Evolutionary conservation across 2,888 invertebrate species (phyloP).

Genomic region (Netelia inedita): DNA sequence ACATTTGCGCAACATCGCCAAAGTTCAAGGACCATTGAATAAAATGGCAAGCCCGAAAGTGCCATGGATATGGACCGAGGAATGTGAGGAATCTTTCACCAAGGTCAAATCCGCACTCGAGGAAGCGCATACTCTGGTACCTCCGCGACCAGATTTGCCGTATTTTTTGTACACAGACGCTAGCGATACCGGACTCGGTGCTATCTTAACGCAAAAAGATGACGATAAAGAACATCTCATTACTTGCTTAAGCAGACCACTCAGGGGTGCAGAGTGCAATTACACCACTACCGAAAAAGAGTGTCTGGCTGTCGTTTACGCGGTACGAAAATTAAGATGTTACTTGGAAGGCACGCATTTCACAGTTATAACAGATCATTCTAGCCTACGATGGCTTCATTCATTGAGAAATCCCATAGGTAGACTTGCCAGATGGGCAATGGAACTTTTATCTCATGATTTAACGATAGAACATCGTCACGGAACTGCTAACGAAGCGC

Average conservation of each 20-base stretch:
- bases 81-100: constrained; percentile 36
- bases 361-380: constrained; percentile 74
- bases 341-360: no score
- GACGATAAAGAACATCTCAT: constrained; percentile 48
- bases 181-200: constrained; percentile 53
- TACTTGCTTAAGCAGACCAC: constrained; percentile 57
- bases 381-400: constrained; percentile 69
- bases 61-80: constrained; percentile 33
- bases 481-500: constrained; percentile 9
- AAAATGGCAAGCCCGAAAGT: constrained; percentile 45
- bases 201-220: constrained; percentile 51
- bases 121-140: constrained; percentile 39
- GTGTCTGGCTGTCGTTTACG: no score
- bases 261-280: no score
- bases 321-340: no score
- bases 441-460: constrained; percentile 24
- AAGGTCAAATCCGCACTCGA: constrained; percentile 29
- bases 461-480: constrained; percentile 28
- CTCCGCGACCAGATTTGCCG: constrained; percentile 52
- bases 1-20: no score
- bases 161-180: constrained; percentile 59
- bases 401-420: constrained; percentile 70
- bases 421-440: constrained; percentile 26
- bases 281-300: no score
- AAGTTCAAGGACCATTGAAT: constrained; percentile 48